These are phyloP conservation scores for Tamandua tetradactyla DNA, from an alignment of 2,797 vertebrate genomes.

Conservation along the genomic window DNA sequence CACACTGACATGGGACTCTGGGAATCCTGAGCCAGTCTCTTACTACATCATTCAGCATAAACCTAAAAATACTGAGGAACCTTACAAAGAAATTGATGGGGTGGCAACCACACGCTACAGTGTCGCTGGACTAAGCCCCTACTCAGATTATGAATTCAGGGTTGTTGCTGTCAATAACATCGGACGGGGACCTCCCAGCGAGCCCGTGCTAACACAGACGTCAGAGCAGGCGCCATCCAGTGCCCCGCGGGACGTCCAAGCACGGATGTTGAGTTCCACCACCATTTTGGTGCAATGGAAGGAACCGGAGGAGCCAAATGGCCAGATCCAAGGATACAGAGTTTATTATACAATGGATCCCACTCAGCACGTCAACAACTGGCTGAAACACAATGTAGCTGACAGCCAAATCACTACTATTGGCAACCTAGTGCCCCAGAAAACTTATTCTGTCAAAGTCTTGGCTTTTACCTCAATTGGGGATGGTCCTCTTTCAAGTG, in stretches of 20 bases:
- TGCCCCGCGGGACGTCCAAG: slow-evolving; percentile 94
- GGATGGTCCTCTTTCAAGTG: slow-evolving; percentile 96
- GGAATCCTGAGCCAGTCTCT: slow-evolving; percentile 97
- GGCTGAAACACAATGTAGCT: slow-evolving; percentile 98
- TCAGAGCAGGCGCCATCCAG: slow-evolving; percentile 98
- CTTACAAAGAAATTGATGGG: slow-evolving; percentile 97
- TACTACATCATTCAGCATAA: slow-evolving; percentile 99
- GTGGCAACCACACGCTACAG: slow-evolving; percentile 98
- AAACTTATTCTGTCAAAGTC: slow-evolving; percentile 97
- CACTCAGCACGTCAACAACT: slow-evolving; percentile 93
- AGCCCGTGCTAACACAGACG: slow-evolving; percentile 95
- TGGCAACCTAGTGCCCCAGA: slow-evolving; percentile 95
- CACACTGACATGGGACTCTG: slow-evolving; percentile 98
- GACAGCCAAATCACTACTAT: slow-evolving; percentile 96
- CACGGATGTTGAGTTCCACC: slow-evolving; percentile 97
- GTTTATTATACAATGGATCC: slow-evolving; percentile 98
- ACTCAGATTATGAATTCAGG: slow-evolving; percentile 97
- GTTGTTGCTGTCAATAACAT: slow-evolving; percentile 99
- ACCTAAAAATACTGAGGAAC: slow-evolving; percentile 95
- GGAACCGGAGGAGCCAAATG: slow-evolving; percentile 97
- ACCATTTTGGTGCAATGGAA: slow-evolving; percentile 99
- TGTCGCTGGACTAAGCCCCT: slow-evolving; percentile 97
- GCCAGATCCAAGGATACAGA: slow-evolving; percentile 97
- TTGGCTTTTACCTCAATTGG: slow-evolving; percentile 98
- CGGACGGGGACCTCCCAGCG: slow-evolving; percentile 94